Conservation (phyloP, 2,113 vertebrate genomes). For the Entomyzon cyanotis region DNA sequence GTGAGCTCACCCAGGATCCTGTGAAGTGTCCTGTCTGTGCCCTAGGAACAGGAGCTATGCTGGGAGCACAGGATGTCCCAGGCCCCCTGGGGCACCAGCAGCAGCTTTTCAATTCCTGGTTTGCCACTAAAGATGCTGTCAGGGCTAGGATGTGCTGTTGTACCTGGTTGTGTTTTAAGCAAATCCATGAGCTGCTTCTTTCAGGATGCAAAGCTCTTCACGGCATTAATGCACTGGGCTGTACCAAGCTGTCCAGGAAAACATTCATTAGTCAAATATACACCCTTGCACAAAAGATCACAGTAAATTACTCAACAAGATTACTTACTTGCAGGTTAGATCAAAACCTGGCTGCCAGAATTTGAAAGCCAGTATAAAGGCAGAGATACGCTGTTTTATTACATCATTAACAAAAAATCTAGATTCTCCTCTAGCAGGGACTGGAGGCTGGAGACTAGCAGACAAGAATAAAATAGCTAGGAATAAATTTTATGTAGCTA, state of each 20-base stretch:
- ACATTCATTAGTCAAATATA: neutral
- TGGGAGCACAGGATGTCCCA: neutral
- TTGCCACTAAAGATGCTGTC: neutral
- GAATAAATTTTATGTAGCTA: slow-evolving; percentile 61
- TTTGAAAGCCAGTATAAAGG: neutral
- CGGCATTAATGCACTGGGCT: neutral
- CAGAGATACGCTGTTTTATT: neutral
- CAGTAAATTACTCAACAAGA: neutral
- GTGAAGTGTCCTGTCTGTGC: neutral
- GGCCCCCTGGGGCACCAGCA: neutral
- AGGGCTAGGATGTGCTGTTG: neutral
- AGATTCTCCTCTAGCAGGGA: neutral
- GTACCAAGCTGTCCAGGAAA: neutral
- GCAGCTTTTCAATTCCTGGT: neutral
- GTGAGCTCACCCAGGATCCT: neutral
- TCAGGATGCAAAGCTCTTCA: neutral
- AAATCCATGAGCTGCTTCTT: accelerated
- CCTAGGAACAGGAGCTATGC: accelerated
- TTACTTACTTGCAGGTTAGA: neutral
- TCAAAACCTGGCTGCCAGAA: neutral
- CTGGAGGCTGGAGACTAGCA: slow-evolving; percentile 25
- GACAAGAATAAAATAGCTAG: slow-evolving; percentile 44
- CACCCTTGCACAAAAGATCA: neutral
- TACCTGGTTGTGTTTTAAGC: neutral
- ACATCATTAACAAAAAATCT: neutral